A percentile compares a stretch with the other conserved stretches of the same genome.
These are phyloP conservation scores for Tenualosa ilisha DNA, from an alignment of 2,797 vertebrate genomes.

Conservation along the genomic window DNA sequence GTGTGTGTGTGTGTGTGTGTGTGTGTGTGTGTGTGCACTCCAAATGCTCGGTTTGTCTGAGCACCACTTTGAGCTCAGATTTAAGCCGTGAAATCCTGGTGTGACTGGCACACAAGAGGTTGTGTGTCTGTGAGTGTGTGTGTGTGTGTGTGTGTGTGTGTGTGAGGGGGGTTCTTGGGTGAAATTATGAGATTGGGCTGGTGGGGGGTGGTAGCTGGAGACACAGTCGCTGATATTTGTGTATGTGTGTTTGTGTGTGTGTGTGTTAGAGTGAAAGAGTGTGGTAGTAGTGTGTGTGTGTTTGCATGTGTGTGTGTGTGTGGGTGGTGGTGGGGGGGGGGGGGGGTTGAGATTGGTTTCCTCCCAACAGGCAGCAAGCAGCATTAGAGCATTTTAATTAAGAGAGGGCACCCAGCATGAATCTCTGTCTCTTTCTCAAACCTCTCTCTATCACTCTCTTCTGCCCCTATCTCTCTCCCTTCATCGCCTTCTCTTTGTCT, in stretches of 20 bases:
- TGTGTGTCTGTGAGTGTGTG: neutral
- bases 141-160: too few species aligned
- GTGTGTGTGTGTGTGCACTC: neutral
- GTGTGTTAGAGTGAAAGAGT: neutral
- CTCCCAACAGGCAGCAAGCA: slow-evolving; percentile 51
- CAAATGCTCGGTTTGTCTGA: neutral
- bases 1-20: slow-evolving; percentile 14
- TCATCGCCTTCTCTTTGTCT: neutral
- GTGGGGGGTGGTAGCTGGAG: neutral
- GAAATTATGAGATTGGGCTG: neutral
- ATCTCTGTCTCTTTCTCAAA: slow-evolving; percentile 6
- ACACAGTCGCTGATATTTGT: neutral
- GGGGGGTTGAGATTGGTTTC: slow-evolving; percentile 41
- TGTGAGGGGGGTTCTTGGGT: neutral
- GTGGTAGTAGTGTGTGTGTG: neutral
- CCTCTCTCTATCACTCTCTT: neutral
- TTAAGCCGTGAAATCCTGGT: neutral
- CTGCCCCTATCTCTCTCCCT: slow-evolving; percentile 16
- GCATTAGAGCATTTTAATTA: slow-evolving; percentile 67
- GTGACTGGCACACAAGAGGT: neutral
- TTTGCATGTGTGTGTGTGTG: neutral
- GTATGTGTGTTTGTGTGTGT: neutral
- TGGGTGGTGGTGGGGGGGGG: neutral
- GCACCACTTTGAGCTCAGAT: slow-evolving; percentile 4
- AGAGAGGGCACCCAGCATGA: slow-evolving; percentile 43